phyloP scores from a whole-genome alignment of 1,140 invertebrate species.

The Euura saliciscinereae region DNA sequence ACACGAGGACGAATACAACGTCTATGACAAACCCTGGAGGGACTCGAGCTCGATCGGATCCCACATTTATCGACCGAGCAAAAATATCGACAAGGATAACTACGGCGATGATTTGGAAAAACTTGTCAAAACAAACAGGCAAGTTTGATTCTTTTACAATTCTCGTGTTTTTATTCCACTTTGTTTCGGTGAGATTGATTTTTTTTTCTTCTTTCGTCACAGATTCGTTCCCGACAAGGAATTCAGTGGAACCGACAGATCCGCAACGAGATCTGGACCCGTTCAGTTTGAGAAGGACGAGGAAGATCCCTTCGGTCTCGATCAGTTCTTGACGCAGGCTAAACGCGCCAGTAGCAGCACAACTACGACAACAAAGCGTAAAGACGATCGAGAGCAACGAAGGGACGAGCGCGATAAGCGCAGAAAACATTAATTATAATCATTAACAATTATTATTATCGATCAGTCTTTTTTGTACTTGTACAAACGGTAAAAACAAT shows the following conservation, averaged over 20 bases:
- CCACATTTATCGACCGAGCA: conserved; percentile 91
- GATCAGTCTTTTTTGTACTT: not conserved
- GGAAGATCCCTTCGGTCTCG: conserved; percentile 96
- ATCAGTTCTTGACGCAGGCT: conserved; percentile 97
- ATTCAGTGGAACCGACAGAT: conserved; percentile 88
- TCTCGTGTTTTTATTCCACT: not conserved
- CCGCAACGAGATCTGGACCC: conserved; percentile 80
- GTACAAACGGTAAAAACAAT: not conserved
- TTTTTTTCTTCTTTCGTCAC: conserved; percentile 32
- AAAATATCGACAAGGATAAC: conserved; percentile 87
- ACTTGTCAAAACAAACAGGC: conserved; percentile 88
- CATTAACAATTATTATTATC: not conserved
- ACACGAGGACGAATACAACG: conserved; percentile 97
- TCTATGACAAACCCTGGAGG: conserved; percentile 96
- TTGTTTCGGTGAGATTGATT: not conserved
- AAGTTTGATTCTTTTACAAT: conserved; percentile 16
- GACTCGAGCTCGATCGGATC: conserved; percentile 81
- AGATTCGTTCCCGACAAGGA: conserved; percentile 97
- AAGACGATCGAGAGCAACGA: conserved; percentile 52
- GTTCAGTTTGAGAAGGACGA: conserved; percentile 97
- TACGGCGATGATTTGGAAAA: conserved; percentile 88
- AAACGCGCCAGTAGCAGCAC: conserved; percentile 77
- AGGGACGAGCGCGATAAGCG: conserved; percentile 55
- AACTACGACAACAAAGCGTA: conserved; percentile 46
- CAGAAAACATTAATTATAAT: conserved; percentile 45